Evolutionary conservation across 1,140 invertebrate species (phyloP).

Genomic region (Myzus persicae): DNA sequence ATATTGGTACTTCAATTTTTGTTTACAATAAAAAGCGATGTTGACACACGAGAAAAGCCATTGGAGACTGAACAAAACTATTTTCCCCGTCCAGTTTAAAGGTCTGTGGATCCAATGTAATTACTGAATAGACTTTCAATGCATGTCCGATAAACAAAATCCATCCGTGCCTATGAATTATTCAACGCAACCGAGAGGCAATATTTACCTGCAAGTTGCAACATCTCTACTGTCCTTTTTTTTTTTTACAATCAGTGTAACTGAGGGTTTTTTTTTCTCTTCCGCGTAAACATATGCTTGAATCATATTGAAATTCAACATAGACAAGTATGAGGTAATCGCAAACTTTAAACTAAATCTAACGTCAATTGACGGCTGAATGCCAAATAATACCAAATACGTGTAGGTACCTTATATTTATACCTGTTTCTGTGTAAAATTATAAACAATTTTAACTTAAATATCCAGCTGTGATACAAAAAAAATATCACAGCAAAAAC

Average conservation of each 20-base stretch:
- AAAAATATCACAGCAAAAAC: not conserved
- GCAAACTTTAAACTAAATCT: not conserved
- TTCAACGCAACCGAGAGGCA: conserved; percentile 21
- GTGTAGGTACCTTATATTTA: not conserved
- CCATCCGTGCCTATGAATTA: conserved; percentile 40
- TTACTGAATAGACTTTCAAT: conserved; percentile 51
- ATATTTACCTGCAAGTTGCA: conserved; percentile 38
- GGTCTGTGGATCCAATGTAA: conserved; percentile 35
- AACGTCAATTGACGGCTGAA: not conserved
- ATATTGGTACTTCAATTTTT: conserved; percentile 27
- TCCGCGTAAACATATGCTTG: not conserved
- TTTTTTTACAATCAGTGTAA: conserved; percentile 33
- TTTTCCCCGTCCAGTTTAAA: not conserved
- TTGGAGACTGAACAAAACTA: not conserved
- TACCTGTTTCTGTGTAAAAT: not conserved
- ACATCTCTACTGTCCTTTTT: not conserved
- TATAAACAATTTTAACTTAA: not conserved
- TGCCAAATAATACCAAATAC: not conserved
- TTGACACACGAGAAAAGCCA: conserved; percentile 21
- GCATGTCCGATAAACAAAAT: conserved; percentile 39
- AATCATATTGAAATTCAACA: conserved; percentile 38
- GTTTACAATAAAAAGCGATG: not conserved
- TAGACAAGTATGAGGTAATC: conserved; percentile 18
- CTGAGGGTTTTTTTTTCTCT: not conserved
- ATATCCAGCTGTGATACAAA: not conserved